These are phyloP conservation scores for Sceloporus undulatus DNA, from an alignment of 2,113 vertebrate genomes.

Conservation along the genomic window DNA sequence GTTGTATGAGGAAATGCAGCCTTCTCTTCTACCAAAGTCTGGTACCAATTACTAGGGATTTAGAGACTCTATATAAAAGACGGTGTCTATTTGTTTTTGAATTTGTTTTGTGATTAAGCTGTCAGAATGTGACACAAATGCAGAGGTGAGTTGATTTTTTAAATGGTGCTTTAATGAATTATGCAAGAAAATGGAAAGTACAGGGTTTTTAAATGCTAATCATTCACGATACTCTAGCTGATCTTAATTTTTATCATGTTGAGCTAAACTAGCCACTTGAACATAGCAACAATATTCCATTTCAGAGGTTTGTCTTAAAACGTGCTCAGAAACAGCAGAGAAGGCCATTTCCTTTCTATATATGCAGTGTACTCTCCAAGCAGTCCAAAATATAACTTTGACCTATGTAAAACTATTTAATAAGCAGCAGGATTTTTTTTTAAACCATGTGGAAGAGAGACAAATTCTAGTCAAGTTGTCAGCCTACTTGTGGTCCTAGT, in stretches of 20 bases:
- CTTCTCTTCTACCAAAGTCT: constrained; percentile 59
- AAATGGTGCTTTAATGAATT: constrained; percentile 58
- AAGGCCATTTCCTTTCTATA: no score
- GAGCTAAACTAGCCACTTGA: constrained; percentile 24
- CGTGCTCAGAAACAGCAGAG: constrained; percentile 28
- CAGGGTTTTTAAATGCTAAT: constrained; percentile 29
- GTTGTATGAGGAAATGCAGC: constrained; percentile 22
- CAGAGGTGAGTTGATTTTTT: constrained; percentile 54
- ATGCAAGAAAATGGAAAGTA: constrained; percentile 21
- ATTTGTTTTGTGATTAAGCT: constrained; percentile 74
- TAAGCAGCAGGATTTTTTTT: neutral
- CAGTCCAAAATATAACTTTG: neutral
- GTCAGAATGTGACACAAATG: constrained; percentile 56
- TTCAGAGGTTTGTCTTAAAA: constrained; percentile 34
- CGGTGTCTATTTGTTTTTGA: constrained; percentile 73
- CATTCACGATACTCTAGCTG: neutral
- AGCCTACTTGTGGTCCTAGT: neutral
- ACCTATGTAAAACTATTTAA: neutral
- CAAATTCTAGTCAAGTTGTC: neutral
- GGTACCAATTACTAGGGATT: constrained; percentile 71
- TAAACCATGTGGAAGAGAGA: neutral
- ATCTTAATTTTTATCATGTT: constrained; percentile 26
- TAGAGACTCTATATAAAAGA: constrained; percentile 70
- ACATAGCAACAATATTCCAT: constrained; percentile 36
- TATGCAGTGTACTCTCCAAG: no score